phyloP scores from a whole-genome alignment of 92 coral and sea anemone species.

The Muricea muricata region DNA sequence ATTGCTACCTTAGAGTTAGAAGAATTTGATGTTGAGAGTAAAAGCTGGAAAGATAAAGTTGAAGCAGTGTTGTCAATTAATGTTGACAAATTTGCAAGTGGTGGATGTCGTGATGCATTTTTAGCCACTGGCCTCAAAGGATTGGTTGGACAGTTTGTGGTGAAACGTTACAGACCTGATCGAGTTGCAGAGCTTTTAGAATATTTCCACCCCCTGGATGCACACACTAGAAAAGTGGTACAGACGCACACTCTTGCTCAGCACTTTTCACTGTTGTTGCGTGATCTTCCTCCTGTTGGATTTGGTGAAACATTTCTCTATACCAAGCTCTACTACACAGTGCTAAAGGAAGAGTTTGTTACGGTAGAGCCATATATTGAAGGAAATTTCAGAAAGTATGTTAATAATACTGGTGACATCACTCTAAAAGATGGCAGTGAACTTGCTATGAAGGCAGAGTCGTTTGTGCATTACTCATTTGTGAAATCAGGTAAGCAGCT shows the following conservation, averaged over 20 bases:
- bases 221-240: slow-evolving; percentile 1
- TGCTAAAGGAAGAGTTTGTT: neutral
- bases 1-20: slow-evolving; percentile 51
- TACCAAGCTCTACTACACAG: neutral
- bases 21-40: slow-evolving; percentile 45
- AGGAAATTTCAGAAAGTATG: neutral
- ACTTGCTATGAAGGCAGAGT: neutral
- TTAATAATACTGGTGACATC: slow-evolving; percentile 16
- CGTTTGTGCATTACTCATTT: neutral
- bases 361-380: neutral
- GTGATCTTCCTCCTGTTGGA: neutral
- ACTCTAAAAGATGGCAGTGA: slow-evolving; percentile 37
- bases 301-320: slow-evolving; percentile 19
- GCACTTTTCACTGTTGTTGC: neutral
- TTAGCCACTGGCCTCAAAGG: neutral
- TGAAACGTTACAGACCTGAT: neutral
- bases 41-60: neutral
- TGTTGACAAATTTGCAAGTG: slow-evolving; percentile 55
- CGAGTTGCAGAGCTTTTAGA: neutral
- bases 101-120: slow-evolving; percentile 65
- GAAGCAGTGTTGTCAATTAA: neutral
- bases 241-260: neutral
- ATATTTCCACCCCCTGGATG: neutral
- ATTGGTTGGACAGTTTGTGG: neutral
- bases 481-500: slow-evolving; percentile 33